These are phyloP conservation scores for Phalacrocorax carbo DNA, from an alignment of 2,113 vertebrate species.

Conservation along the genomic window DNA sequence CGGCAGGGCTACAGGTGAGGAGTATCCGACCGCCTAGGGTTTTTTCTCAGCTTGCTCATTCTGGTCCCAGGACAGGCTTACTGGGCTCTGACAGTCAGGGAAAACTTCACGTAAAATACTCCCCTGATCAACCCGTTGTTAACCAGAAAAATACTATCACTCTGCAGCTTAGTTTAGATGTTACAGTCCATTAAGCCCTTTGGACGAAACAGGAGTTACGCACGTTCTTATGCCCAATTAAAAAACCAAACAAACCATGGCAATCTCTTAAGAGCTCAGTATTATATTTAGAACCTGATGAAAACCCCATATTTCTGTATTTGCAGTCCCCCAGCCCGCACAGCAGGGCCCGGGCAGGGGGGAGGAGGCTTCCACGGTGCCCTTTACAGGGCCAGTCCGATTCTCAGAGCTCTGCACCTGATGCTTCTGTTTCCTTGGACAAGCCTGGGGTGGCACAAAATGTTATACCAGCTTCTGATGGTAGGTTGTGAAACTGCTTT, in stretches of 20 bases:
- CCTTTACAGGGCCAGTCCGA: background rate
- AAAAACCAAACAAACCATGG: too few relatives aligned
- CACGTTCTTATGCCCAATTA: background rate
- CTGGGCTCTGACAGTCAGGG: background rate
- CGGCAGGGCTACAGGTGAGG: background rate
- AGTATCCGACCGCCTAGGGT: fast-evolving
- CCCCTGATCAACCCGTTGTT: background rate
- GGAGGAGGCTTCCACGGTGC: background rate
- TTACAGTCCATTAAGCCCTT: background rate
- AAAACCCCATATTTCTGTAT: background rate
- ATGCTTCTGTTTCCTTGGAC: background rate
- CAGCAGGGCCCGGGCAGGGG: background rate
- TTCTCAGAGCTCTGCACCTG: background rate
- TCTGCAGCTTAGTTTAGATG: background rate
- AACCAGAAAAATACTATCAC: background rate
- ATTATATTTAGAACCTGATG: background rate
- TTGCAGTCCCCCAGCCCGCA: background rate
- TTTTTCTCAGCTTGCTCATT: background rate
- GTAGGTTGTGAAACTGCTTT: background rate
- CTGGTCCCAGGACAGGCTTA: background rate
- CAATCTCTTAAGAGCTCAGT: background rate
- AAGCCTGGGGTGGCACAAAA: background rate
- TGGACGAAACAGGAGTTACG: background rate
- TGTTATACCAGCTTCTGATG: background rate
- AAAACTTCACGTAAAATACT: background rate